These are phyloP conservation scores for Puntigrus tetrazona DNA, from an alignment of 2,113 vertebrate species.

Conservation along the genomic window DNA sequence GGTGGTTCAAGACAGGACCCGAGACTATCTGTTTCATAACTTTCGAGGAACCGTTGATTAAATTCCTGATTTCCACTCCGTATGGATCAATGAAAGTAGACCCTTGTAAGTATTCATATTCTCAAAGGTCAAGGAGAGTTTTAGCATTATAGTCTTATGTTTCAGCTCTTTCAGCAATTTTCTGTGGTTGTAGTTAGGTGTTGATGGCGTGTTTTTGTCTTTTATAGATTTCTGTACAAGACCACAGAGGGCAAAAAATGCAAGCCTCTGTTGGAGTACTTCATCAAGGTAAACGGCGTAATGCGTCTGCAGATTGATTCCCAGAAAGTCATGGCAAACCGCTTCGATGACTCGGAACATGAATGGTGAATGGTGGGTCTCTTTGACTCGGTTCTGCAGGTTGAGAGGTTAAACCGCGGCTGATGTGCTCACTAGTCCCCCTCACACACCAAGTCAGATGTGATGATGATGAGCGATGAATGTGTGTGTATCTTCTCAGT, in stretches of 20 bases:
- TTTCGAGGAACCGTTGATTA: background rate
- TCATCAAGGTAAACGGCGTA: constrained; percentile 82
- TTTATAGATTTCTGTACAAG: constrained; percentile 87
- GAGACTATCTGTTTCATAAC: background rate
- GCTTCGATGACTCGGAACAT: too few relatives aligned
- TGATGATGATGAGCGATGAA: constrained; percentile 1
- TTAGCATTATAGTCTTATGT: background rate
- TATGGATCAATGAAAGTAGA: background rate
- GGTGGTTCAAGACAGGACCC: background rate
- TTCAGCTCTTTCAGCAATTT: background rate
- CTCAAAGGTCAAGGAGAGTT: background rate
- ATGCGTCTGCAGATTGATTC: background rate
- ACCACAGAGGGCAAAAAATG: constrained; percentile 91
- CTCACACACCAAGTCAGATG: too few relatives aligned
- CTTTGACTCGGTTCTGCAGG: too few relatives aligned
- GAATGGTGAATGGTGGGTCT: too few relatives aligned
- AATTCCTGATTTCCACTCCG: background rate
- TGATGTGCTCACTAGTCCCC: too few relatives aligned
- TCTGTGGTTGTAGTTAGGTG: background rate
- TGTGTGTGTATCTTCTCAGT: constrained; percentile 74
- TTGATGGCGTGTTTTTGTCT: constrained; percentile 16
- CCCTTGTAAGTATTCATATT: background rate
- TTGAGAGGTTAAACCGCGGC: too few relatives aligned
- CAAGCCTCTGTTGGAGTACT: constrained; percentile 92
- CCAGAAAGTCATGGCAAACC: too few relatives aligned